These are phyloP conservation scores for Tachuris rubrigastra DNA, from an alignment of 2,113 vertebrate genomes.

Conservation along the genomic window DNA sequence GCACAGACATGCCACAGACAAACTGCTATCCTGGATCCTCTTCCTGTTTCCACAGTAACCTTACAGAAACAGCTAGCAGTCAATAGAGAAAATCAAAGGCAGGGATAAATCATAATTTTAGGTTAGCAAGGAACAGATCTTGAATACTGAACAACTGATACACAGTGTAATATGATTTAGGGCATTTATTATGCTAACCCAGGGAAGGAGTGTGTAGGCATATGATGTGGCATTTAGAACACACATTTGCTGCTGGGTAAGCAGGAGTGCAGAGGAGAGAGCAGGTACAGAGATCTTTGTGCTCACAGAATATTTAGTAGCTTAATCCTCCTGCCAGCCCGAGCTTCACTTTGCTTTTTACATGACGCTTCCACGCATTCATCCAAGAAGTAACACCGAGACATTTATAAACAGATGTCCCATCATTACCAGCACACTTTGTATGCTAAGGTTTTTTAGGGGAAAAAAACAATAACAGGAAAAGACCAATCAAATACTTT, in stretches of 20 bases:
- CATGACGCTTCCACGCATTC: accelerated
- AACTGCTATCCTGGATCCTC: neutral
- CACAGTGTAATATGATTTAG: slow-evolving; percentile 53
- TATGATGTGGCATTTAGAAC: neutral
- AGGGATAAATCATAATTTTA: slow-evolving; percentile 69
- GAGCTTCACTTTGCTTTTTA: neutral
- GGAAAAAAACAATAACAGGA: neutral
- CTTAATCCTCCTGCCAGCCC: neutral
- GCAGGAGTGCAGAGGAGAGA: slow-evolving; percentile 3
- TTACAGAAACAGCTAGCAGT: slow-evolving; percentile 51
- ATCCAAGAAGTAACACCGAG: neutral
- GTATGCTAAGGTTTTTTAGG: neutral
- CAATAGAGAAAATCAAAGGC: slow-evolving; percentile 64
- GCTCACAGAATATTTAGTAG: neutral
- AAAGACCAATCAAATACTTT: neutral
- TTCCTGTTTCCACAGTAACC: slow-evolving; percentile 65
- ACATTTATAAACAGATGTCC: neutral
- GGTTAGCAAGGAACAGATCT: slow-evolving; percentile 46
- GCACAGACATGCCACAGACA: slow-evolving; percentile 32
- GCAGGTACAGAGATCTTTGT: neutral
- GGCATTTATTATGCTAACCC: slow-evolving; percentile 32
- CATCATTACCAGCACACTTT: neutral
- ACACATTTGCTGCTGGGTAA: neutral
- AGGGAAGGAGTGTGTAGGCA: slow-evolving; percentile 9
- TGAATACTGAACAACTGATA: slow-evolving; percentile 62